phyloP scores from a whole-genome alignment of 2,797 vertebrate species.

The Loris lydekkerianus region DNA sequence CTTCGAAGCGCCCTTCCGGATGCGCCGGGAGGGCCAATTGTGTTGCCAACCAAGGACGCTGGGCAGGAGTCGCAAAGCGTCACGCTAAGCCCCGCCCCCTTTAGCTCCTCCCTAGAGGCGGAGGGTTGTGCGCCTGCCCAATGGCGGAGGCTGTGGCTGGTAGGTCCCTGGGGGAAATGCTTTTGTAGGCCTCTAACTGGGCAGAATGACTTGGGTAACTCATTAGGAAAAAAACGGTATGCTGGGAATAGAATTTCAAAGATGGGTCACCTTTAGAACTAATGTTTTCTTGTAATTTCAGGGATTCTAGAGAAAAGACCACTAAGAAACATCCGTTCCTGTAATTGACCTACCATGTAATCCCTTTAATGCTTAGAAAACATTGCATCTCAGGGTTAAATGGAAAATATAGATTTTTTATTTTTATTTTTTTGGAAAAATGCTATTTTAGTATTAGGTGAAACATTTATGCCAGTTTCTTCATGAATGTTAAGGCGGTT shows the following conservation, averaged over 20 bases:
- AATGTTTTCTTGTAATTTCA: slow-evolving; percentile 13
- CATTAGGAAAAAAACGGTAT: neutral
- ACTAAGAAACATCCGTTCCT: neutral
- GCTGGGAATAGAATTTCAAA: neutral
- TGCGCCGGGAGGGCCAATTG: neutral
- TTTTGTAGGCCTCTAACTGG: neutral
- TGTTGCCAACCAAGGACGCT: neutral
- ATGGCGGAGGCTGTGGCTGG: neutral
- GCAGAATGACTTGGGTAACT: neutral
- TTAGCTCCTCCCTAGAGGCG: neutral
- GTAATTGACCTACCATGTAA: neutral
- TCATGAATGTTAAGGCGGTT: neutral
- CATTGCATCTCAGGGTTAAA: neutral
- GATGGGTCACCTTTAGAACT: neutral
- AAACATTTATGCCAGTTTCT: neutral
- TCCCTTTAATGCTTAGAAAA: neutral
- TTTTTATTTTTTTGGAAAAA: neutral
- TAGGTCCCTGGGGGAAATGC: neutral
- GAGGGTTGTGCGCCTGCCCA: neutral
- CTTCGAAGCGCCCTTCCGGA: accelerated
- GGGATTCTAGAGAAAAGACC: neutral
- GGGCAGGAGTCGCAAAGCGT: neutral
- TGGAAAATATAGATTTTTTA: slow-evolving; percentile 20
- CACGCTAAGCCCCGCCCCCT: slow-evolving; percentile 3
- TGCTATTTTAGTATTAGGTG: neutral